Percentiles rank a stretch among this genome's conserved stretches.
Evolutionary conservation across 1,140 invertebrate genomes (phyloP).

Genomic region (Potamilus streckersoni): DNA sequence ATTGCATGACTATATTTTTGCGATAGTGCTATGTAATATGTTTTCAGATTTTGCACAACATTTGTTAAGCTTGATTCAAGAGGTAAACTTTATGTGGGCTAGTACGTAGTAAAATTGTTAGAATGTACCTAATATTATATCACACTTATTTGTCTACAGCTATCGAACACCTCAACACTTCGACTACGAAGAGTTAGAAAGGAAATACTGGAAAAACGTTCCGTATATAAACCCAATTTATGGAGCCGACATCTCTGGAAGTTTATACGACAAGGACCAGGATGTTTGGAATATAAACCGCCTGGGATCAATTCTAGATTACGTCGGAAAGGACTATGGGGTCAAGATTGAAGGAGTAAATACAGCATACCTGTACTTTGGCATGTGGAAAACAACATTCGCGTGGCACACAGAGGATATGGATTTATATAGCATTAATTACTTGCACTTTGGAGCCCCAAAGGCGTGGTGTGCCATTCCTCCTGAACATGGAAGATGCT

Average conservation of each 20-base stretch:
- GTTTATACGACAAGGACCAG: slow-evolving; percentile 87
- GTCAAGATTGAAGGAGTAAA: slow-evolving; percentile 98
- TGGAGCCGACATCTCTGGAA: slow-evolving; percentile 86
- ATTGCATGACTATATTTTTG: no score
- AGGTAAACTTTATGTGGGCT: neutral
- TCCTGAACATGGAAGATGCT: slow-evolving; percentile 88
- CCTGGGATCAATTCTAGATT: slow-evolving; percentile 93
- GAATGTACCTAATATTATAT: neutral
- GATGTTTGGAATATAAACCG: slow-evolving; percentile 92
- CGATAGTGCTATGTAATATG: no score
- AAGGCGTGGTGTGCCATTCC: slow-evolving; percentile 98
- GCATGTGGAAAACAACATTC: slow-evolving; percentile 99
- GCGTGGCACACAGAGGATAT: slow-evolving; percentile 99
- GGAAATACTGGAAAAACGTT: slow-evolving; percentile 93
- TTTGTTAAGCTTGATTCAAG: neutral
- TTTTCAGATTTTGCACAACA: neutral
- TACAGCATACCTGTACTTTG: slow-evolving; percentile 99
- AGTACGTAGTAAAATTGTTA: neutral
- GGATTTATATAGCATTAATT: slow-evolving; percentile 99
- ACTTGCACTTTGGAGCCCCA: slow-evolving; percentile 94
- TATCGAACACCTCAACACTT: slow-evolving; percentile 88
- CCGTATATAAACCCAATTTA: slow-evolving; percentile 67
- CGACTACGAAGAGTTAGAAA: slow-evolving; percentile 93
- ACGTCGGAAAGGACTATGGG: slow-evolving; percentile 94
- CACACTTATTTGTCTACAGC: slow-evolving; percentile 60